Evolutionary conservation across 2,797 vertebrate genomes (phyloP).

Genomic region (Neosilurus hyrtlii): DNA sequence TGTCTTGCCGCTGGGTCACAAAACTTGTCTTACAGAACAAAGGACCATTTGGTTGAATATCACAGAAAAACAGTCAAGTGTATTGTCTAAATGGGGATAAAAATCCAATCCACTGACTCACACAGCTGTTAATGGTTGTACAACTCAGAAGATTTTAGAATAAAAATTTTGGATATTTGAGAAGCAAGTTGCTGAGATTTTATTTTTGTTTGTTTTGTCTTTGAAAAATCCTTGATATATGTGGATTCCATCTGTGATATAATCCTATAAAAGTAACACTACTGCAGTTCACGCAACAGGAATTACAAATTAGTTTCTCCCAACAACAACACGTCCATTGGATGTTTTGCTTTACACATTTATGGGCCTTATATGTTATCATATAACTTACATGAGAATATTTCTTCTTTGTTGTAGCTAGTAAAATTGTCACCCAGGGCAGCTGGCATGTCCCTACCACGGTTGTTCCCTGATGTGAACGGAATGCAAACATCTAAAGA

Average conservation of each 20-base stretch:
- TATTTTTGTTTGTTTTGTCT: not conserved
- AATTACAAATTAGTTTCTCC: not conserved
- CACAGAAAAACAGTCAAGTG: not conserved
- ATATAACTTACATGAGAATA: not conserved
- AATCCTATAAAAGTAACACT: constrained; percentile 24
- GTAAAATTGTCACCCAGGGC: constrained; percentile 57
- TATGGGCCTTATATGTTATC: not conserved
- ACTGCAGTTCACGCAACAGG: not conserved
- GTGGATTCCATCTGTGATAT: constrained; percentile 25
- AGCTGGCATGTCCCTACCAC: constrained; percentile 49
- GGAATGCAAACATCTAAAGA: constrained; percentile 62
- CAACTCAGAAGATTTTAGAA: not conserved
- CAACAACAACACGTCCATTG: not conserved
- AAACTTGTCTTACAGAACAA: not conserved
- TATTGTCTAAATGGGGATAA: not conserved
- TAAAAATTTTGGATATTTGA: constrained; percentile 21
- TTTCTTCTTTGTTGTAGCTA: constrained; percentile 8
- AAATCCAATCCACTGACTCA: constrained; percentile 19
- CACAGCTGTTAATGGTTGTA: constrained; percentile 26
- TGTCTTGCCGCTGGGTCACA: not conserved
- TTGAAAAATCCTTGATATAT: constrained; percentile 18
- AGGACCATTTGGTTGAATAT: not conserved
- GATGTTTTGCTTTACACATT: constrained; percentile 6
- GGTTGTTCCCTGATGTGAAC: constrained; percentile 56
- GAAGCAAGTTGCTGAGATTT: not conserved